Percentiles rank a stretch among this genome's conserved stretches.
Evolutionary conservation across 2,797 vertebrate genomes (phyloP).

Genomic region (Peromyscus melanophrys): DNA sequence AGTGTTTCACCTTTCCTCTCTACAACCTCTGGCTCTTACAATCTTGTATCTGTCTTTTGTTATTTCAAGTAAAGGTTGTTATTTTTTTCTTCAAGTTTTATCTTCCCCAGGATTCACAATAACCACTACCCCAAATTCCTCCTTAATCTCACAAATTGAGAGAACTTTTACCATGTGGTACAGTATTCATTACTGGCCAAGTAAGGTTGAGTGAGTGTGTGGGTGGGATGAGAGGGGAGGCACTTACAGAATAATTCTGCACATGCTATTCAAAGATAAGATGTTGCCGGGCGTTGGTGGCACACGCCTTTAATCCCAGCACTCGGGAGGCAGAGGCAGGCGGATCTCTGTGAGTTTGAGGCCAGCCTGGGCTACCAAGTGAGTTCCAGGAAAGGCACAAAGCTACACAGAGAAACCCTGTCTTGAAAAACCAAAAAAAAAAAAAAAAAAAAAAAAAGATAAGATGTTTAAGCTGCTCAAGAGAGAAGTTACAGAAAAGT

Average conservation of each 20-base stretch:
- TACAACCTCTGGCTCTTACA: neutral
- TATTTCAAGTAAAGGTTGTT: constrained; percentile 4
- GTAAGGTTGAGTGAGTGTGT: no score
- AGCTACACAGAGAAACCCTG: no score
- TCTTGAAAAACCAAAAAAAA: no score
- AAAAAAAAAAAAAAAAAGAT: no score
- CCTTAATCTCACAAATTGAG: neutral
- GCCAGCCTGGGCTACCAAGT: no score
- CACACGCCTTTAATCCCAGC: no score
- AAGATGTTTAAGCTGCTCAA: neutral
- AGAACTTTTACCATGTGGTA: neutral
- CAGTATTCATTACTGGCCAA: no score
- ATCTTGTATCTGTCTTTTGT: neutral
- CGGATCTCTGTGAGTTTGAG: no score
- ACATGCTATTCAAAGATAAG: neutral
- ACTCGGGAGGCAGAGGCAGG: no score
- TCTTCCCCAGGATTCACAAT: neutral
- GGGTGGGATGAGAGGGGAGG: neutral
- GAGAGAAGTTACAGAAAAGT: neutral
- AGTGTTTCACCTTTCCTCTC: neutral
- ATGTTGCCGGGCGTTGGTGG: no score
- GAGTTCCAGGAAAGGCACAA: no score
- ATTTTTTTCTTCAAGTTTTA: neutral
- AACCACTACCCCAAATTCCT: neutral
- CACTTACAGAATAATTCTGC: neutral